These are phyloP conservation scores for Saccostrea glomerata DNA, from an alignment of 1,140 invertebrate genomes.

Conservation along the genomic window DNA sequence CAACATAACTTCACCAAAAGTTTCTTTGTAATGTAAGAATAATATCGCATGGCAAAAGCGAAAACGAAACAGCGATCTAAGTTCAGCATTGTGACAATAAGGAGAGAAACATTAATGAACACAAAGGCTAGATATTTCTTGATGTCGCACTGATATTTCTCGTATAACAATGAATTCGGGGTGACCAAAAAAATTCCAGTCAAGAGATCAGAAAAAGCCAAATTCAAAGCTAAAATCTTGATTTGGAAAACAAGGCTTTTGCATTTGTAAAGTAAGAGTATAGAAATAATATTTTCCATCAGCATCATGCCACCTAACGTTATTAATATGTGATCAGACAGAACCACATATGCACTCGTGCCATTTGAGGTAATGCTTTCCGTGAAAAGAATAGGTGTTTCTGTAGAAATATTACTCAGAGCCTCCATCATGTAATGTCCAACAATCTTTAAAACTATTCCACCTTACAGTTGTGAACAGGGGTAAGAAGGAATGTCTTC, in stretches of 20 bases:
- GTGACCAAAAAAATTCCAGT: not conserved
- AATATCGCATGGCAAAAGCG: slow-evolving; percentile 5
- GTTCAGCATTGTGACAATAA: not conserved
- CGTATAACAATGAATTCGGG: not conserved
- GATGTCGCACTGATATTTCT: not conserved
- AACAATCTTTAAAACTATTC: too few species aligned
- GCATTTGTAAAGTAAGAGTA: not conserved
- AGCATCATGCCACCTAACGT: not conserved
- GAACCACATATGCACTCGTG: not conserved
- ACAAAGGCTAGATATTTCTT: not conserved
- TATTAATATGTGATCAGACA: not conserved
- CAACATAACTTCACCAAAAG: not conserved
- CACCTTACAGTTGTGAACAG: too few species aligned
- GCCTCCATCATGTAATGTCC: too few species aligned
- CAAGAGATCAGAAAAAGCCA: not conserved
- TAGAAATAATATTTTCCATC: not conserved
- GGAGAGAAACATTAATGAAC: not conserved
- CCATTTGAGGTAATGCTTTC: too few species aligned
- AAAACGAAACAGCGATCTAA: slow-evolving; percentile 8
- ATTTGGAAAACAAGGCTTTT: not conserved
- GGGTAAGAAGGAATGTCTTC: too few species aligned
- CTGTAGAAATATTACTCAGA: too few species aligned
- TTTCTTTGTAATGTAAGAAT: not conserved
- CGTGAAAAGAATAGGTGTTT: too few species aligned
- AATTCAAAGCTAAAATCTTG: not conserved